Evolutionary conservation across 1,140 invertebrate genomes (phyloP), one percentile per base, ranked within the genome.

Genomic region (Cotesia typhae): DNA sequence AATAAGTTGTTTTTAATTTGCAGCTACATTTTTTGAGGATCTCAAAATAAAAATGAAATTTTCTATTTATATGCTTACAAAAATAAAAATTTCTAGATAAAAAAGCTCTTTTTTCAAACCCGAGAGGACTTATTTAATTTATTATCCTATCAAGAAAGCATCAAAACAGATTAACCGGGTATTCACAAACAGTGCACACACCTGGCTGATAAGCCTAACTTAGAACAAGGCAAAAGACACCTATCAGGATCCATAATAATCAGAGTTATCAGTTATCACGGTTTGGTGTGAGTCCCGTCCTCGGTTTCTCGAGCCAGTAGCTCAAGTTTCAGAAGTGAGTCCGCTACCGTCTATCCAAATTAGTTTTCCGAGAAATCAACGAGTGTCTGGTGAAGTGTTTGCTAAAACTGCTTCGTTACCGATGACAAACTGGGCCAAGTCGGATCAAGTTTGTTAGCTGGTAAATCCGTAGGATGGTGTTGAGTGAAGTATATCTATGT

Each of bases 401-500:
- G 28, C 28, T 28, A 67, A 41, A 71, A 65, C 70, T 71, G 51
- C 20, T 65, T 65, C 20, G 12, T 64, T 64, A 64, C 52, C 70
- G 61, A 65, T 71, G 70, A 65, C 51, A 71, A 71, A 71, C 60
- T 71, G 10, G 28, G 28, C 37, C 38, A 71, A 71, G 70, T 71
- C 20, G 14, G 36, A 38, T 36, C 20, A 47, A 66, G 28, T 28
- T 28, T 28, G 28, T 28, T 28, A 28, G 28, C 28, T 28, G 28
- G 28, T 28, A 28, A 28, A 28, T 28, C 37, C 38, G 52, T 52
- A 35, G 52, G 12, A 55, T 12, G 12, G 17, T 17, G 12, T 51
- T 51, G 12, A 28, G 28, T 2, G 28, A 2, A 28, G 28, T 28
- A 28, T 3, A 28, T 28, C 28, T 28, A 28, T 2, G 28, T 28